Percentiles rank a stretch among this genome's conserved stretches.
Conservation (phyloP, 2,888 invertebrate genomes). For the Pachliopta kotzebuea region DNA sequence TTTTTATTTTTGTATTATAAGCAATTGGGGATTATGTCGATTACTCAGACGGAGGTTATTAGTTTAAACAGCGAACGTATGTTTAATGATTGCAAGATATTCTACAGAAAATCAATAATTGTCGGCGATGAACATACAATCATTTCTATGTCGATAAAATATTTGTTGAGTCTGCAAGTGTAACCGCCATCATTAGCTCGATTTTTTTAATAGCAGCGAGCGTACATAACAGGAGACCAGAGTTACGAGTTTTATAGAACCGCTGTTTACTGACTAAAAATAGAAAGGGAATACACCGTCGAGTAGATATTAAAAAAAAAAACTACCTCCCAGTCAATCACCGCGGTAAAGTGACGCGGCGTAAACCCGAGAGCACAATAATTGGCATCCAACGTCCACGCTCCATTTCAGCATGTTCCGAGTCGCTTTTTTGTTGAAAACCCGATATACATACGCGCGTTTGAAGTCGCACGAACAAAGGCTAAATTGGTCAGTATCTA, state of each 20-base stretch:
- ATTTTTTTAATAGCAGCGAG: not conserved
- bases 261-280: conserved; percentile 20
- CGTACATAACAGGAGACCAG: not conserved
- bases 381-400: conserved; percentile 56
- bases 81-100: too few relatives aligned
- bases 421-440: conserved; percentile 7
- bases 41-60: too few relatives aligned
- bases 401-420: conserved; percentile 38
- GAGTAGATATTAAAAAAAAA: conserved; percentile 23
- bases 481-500: conserved; percentile 24
- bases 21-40: too few relatives aligned
- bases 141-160: not conserved
- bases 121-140: not conserved
- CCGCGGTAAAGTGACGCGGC: conserved; percentile 29
- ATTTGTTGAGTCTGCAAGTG: not conserved
- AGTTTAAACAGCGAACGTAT: too few relatives aligned
- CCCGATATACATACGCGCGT: conserved; percentile 24
- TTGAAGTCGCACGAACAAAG: conserved; percentile 27
- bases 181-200: not conserved
- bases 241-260: conserved; percentile 5
- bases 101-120: too few relatives aligned
- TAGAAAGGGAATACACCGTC: conserved; percentile 13
- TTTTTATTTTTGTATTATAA: too few relatives aligned
- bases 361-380: conserved; percentile 52
- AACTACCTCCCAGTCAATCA: conserved; percentile 29